Evolutionary conservation across 2,888 invertebrate genomes (phyloP).

Genomic region (Rhabditophanes sp.): DNA sequence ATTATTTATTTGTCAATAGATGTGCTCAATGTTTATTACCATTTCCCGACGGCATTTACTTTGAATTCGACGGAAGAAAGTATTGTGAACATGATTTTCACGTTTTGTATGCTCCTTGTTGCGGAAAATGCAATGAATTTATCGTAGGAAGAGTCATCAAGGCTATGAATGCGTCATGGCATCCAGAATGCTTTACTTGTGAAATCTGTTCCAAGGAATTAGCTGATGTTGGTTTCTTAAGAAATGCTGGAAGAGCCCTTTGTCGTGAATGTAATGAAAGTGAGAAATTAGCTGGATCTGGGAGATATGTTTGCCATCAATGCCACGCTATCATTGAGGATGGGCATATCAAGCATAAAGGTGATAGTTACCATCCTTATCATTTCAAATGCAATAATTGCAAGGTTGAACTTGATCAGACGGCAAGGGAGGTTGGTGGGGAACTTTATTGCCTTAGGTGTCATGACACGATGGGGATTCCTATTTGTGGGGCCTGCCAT

Average conservation of each 20-base stretch:
- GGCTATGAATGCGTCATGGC: conserved; percentile 98
- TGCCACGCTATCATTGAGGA: conserved; percentile 54
- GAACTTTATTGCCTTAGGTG: conserved; percentile 91
- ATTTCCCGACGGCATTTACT: conserved; percentile 90
- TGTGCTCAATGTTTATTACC: conserved; percentile 97
- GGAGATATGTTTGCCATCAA: conserved; percentile 63
- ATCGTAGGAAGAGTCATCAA: conserved; percentile 97
- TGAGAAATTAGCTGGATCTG: conserved; percentile 80
- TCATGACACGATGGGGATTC: conserved; percentile 98
- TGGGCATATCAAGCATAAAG: conserved; percentile 51
- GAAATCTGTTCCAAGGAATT: conserved; percentile 76
- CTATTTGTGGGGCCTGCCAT: conserved; percentile 98
- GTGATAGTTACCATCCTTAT: conserved; percentile 95
- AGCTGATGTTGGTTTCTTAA: conserved; percentile 87
- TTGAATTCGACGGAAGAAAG: conserved; percentile 94
- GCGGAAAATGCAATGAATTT: conserved; percentile 55
- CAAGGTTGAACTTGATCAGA: conserved; percentile 68
- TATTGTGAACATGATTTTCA: conserved; percentile 99
- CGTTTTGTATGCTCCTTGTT: conserved; percentile 76
- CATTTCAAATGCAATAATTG: conserved; percentile 81
- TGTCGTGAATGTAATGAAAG: conserved; percentile 91
- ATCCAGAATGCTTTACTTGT: conserved; percentile 90
- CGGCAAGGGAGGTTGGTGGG: conserved; percentile 73
- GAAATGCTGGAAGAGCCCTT: conserved; percentile 59
- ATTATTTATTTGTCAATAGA: conserved; percentile 45